Conservation (phyloP, 1,140 invertebrate genomes). For the Drosophila pectinifera region DNA sequence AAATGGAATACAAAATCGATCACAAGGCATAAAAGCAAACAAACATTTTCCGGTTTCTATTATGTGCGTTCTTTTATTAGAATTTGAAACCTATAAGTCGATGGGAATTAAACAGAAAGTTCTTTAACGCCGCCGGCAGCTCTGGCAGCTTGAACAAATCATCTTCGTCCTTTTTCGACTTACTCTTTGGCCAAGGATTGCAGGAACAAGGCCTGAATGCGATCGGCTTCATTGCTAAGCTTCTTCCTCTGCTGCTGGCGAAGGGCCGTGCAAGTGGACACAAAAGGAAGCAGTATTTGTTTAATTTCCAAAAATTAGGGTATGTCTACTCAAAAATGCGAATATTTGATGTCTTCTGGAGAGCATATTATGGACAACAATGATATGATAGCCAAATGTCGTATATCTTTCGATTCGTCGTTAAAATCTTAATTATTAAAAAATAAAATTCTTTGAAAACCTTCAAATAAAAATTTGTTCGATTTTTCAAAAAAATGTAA, state of each 20-base stretch:
- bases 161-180: constrained; percentile 84
- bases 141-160: constrained; percentile 91
- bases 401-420: too few relatives aligned
- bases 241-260: constrained; percentile 91
- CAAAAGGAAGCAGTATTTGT: neutral
- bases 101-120: neutral
- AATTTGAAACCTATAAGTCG: neutral
- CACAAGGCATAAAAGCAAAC: neutral
- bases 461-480: too few relatives aligned
- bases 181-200: constrained; percentile 86
- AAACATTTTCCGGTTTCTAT: constrained; percentile 1
- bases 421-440: too few relatives aligned
- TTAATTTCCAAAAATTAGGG: too few relatives aligned
- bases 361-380: too few relatives aligned
- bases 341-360: too few relatives aligned
- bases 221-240: constrained; percentile 89
- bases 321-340: too few relatives aligned
- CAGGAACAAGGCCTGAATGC: constrained; percentile 90
- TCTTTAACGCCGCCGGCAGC: constrained; percentile 85
- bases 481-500: too few relatives aligned
- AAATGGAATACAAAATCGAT: constrained; percentile 11
- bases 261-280: constrained; percentile 87
- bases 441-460: too few relatives aligned
- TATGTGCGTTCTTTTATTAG: neutral
- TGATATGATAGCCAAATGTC: too few relatives aligned